phyloP scores from a whole-genome alignment of 2,113 vertebrate species.

The Xiphophorus hellerii region DNA sequence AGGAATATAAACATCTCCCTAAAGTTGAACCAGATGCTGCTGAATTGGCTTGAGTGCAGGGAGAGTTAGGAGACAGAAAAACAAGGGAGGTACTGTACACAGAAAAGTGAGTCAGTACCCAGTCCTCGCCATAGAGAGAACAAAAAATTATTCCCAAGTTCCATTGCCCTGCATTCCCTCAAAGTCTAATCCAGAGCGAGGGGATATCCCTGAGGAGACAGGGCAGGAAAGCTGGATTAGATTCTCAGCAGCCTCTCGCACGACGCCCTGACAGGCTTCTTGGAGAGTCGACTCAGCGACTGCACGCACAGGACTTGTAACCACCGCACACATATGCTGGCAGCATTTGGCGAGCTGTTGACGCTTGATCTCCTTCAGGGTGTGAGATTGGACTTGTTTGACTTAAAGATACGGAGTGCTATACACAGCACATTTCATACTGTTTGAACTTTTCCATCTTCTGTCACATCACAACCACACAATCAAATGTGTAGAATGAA shows the following conservation, averaged over 20 bases:
- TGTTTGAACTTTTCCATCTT: background rate
- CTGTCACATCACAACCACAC: background rate
- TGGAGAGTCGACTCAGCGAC: constrained; percentile 19
- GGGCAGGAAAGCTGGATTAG: constrained; percentile 52
- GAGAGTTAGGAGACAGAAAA: constrained; percentile 62
- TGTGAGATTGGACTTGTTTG: too few species aligned
- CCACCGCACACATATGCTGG: constrained; percentile 1
- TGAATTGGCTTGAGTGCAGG: constrained; percentile 47
- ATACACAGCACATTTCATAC: too few species aligned
- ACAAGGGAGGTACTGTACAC: constrained; percentile 72
- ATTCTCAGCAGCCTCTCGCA: constrained; percentile 37
- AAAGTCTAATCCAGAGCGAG: constrained; percentile 24
- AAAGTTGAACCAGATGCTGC: constrained; percentile 79
- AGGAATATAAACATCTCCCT: constrained; percentile 77
- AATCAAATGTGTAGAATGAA: background rate
- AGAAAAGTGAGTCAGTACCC: constrained; percentile 74
- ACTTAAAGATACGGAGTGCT: too few species aligned
- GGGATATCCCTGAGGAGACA: constrained; percentile 48
- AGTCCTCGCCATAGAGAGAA: constrained; percentile 32
- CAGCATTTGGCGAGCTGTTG: constrained; percentile 7
- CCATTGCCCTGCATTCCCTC: constrained; percentile 44
- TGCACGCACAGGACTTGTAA: constrained; percentile 54
- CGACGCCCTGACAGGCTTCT: constrained; percentile 41
- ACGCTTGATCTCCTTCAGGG: constrained; percentile 14
- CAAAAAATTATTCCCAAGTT: constrained; percentile 38